Evolutionary conservation across 2,888 invertebrate genomes (phyloP).

Genomic region (Agonum fuliginosum): DNA sequence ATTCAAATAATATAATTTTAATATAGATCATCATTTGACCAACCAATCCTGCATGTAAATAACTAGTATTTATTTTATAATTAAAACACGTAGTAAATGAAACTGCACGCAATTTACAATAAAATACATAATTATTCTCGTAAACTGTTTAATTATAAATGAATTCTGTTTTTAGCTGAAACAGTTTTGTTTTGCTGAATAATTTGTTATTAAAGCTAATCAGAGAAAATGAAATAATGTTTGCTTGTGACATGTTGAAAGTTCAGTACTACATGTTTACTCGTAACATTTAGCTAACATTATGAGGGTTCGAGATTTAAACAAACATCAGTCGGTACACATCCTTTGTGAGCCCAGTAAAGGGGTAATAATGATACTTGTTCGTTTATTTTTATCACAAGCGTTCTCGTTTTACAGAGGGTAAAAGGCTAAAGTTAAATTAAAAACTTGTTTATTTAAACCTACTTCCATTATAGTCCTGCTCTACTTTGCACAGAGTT

Average conservation of each 20-base stretch:
- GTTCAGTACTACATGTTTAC: slow-evolving; percentile 1
- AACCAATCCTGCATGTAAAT: too few species aligned
- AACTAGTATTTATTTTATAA: too few species aligned
- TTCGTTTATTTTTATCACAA: slow-evolving; percentile 28
- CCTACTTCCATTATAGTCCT: background rate
- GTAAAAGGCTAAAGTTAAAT: background rate
- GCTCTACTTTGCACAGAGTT: background rate
- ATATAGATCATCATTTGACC: too few species aligned
- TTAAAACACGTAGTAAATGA: too few species aligned
- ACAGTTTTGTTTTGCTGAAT: too few species aligned
- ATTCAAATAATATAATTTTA: too few species aligned
- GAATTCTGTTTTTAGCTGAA: too few species aligned
- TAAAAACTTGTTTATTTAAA: slow-evolving; percentile 36
- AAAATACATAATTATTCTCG: too few species aligned
- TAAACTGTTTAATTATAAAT: too few species aligned
- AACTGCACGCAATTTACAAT: too few species aligned
- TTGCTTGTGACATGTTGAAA: background rate
- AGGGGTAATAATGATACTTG: slow-evolving; percentile 33
- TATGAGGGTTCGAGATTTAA: background rate
- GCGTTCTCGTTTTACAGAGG: background rate
- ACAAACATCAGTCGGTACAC: slow-evolving; percentile 18
- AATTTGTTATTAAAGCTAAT: too few species aligned
- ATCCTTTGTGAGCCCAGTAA: slow-evolving; percentile 17
- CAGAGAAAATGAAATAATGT: background rate
- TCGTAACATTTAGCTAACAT: slow-evolving; percentile 13